These are phyloP conservation scores for Sternotherus odoratus DNA, from an alignment of 2,797 vertebrate genomes.

Conservation along the genomic window DNA sequence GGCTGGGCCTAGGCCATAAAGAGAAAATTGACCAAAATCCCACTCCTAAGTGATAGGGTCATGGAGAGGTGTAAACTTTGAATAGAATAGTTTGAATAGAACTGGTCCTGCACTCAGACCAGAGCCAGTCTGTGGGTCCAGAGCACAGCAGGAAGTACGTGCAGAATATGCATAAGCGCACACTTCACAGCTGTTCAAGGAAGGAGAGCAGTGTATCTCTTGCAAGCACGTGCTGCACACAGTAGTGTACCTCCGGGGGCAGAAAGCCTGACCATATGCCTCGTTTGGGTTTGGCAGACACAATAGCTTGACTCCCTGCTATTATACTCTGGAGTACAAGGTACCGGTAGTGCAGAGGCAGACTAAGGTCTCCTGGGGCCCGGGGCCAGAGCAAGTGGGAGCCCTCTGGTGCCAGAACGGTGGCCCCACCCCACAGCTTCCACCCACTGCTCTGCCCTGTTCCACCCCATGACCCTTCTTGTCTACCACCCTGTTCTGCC, in stretches of 20 bases:
- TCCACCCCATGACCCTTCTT: too few species aligned
- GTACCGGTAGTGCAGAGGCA: neutral
- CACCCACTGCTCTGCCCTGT: too few species aligned
- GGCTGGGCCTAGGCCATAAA: neutral
- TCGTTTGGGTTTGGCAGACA: neutral
- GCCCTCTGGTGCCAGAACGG: too few species aligned
- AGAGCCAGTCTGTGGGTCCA: neutral
- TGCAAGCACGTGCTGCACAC: neutral
- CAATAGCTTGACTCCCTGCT: neutral
- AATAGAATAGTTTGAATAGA: neutral
- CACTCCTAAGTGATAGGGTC: too few species aligned
- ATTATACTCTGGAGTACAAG: neutral
- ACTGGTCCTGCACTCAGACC: neutral
- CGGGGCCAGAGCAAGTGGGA: too few species aligned
- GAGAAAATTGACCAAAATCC: neutral
- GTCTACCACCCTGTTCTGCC: too few species aligned
- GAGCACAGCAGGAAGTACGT: neutral
- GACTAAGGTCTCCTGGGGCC: too few species aligned
- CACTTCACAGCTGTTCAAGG: neutral
- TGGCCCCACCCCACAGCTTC: too few species aligned
- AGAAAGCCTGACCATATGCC: neutral
- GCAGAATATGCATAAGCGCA: neutral
- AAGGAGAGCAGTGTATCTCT: neutral
- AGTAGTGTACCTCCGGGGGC: neutral
- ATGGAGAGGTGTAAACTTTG: neutral